Evolutionary conservation across 1,140 invertebrate species (phyloP).

Genomic region (Panonychus citri): DNA sequence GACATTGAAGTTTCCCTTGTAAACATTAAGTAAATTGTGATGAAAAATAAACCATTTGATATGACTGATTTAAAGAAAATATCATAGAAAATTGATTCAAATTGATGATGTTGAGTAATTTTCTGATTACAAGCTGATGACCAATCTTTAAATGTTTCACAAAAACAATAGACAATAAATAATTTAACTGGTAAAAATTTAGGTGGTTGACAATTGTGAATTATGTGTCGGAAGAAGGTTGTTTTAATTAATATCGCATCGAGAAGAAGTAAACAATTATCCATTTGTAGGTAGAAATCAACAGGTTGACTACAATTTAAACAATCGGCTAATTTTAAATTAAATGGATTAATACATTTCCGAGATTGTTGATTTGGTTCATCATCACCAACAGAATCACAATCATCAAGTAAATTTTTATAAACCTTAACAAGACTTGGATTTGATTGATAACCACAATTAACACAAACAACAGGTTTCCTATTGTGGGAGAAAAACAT

Average conservation of each 20-base stretch:
- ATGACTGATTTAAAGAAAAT: neutral
- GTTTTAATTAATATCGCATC: slow-evolving; percentile 9
- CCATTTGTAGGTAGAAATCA: slow-evolving; percentile 10
- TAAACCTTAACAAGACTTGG: slow-evolving; percentile 4
- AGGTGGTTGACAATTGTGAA: slow-evolving; percentile 2
- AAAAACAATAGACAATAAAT: slow-evolving; percentile 5
- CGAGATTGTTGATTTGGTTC: no score
- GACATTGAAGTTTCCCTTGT: neutral
- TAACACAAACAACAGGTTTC: slow-evolving; percentile 7
- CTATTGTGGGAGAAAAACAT: slow-evolving; percentile 3
- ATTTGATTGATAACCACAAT: slow-evolving; percentile 9
- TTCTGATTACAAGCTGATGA: neutral
- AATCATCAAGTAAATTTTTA: no score
- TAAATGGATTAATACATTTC: neutral
- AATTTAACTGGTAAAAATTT: slow-evolving; percentile 5
- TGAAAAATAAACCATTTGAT: slow-evolving; percentile 3
- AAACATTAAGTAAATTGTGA: neutral
- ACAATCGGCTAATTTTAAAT: slow-evolving; percentile 6
- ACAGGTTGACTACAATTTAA: slow-evolving; percentile 4
- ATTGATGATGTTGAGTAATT: slow-evolving; percentile 2
- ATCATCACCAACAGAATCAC: neutral
- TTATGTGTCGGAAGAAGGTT: slow-evolving; percentile 9
- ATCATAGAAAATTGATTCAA: slow-evolving; percentile 9
- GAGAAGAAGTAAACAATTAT: slow-evolving; percentile 8
- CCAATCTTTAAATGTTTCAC: slow-evolving; percentile 9